Percentiles rank a stretch among this genome's conserved stretches.
phyloP scores from a whole-genome alignment of 2,888 invertebrate genomes.

The Caenorhabditis imperialis region DNA sequence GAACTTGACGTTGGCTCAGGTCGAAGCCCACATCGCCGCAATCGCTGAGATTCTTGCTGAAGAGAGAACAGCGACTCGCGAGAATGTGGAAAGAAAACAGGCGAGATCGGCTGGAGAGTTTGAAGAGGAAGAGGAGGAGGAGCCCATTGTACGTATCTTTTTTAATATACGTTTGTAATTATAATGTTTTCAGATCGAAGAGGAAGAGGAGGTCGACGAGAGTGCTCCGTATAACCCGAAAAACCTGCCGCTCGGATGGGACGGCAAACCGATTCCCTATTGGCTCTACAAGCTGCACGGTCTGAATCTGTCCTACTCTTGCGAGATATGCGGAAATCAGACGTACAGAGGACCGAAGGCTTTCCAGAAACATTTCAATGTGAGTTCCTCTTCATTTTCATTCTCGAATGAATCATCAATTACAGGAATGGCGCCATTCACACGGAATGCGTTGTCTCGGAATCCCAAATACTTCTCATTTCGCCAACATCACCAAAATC shows the following conservation, averaged over 20 bases:
- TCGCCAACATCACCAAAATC: constrained; percentile 95
- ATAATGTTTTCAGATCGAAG: constrained; percentile 53
- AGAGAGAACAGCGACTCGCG: constrained; percentile 91
- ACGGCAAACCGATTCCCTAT: constrained; percentile 79
- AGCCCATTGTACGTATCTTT: constrained; percentile 49
- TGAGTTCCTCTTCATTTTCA: constrained; percentile 63
- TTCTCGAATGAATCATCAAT: background rate
- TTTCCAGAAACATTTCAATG: constrained; percentile 97
- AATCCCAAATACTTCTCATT: constrained; percentile 99
- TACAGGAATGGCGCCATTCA: constrained; percentile 84
- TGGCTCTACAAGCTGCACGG: constrained; percentile 93
- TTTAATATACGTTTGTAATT: background rate
- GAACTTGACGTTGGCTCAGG: constrained; percentile 42
- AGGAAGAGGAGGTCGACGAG: constrained; percentile 83
- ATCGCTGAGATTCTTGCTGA: constrained; percentile 79
- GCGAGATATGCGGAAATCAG: constrained; percentile 97
- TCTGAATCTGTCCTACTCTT: constrained; percentile 96
- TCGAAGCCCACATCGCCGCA: constrained; percentile 39
- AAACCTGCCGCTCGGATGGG: constrained; percentile 90
- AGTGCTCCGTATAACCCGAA: constrained; percentile 99
- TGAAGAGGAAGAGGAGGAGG: constrained; percentile 85
- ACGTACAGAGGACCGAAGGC: constrained; percentile 97
- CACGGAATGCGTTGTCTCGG: constrained; percentile 97
- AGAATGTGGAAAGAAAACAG: constrained; percentile 97
- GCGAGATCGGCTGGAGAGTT: constrained; percentile 82